Evolutionary conservation across 2,888 invertebrate species (phyloP).

Genomic region (Clivina fossor): DNA sequence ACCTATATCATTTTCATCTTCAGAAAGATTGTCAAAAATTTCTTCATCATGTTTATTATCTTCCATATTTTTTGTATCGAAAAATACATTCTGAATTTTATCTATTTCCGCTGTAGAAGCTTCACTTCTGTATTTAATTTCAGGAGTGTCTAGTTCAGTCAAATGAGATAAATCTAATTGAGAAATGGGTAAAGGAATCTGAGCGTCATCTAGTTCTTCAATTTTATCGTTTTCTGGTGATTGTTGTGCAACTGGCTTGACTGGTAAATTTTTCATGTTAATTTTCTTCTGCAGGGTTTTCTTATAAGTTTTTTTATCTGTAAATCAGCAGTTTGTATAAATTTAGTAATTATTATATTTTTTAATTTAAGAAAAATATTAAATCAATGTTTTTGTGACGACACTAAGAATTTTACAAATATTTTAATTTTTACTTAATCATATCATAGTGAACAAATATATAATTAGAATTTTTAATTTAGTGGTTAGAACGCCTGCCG

Average conservation of each 20-base stretch:
- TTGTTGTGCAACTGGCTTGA: neutral
- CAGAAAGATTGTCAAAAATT: neutral
- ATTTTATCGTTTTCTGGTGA: constrained; percentile 15
- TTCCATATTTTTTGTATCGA: constrained; percentile 12
- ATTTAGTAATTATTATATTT: no score
- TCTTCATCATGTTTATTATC: constrained; percentile 1
- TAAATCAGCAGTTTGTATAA: no score
- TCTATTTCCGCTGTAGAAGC: constrained; percentile 32
- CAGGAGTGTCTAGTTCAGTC: no score
- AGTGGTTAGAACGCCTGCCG: no score
- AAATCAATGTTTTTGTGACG: no score
- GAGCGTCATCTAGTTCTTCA: constrained; percentile 11
- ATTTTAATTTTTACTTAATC: no score
- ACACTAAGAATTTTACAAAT: no score
- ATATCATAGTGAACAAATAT: no score
- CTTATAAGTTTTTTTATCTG: constrained; percentile 4
- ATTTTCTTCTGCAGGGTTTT: constrained; percentile 7
- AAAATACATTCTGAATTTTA: constrained; percentile 26
- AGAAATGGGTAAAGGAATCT: constrained; percentile 9
- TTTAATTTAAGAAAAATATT: no score
- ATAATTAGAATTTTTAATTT: no score
- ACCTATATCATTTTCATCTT: neutral
- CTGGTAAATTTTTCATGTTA: constrained; percentile 2
- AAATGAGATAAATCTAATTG: constrained; percentile 10
- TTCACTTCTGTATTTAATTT: constrained; percentile 21